Evolutionary conservation across 2,113 vertebrate species (phyloP).

Genomic region (Pimephales promelas): DNA sequence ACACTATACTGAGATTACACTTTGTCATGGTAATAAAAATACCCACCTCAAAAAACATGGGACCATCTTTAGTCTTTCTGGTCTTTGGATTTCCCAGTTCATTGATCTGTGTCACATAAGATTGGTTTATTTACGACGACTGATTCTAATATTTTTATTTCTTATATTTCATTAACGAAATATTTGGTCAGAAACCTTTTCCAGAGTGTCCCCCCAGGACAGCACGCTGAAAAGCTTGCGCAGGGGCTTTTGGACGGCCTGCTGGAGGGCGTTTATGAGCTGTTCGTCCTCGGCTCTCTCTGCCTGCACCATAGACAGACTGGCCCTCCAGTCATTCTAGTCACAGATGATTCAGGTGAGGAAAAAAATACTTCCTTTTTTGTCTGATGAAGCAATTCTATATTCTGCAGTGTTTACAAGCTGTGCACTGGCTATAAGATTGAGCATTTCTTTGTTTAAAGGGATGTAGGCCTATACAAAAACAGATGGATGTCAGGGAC

Average conservation of each 20-base stretch:
- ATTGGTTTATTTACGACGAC: no score
- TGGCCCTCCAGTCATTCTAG: slow-evolving; percentile 49
- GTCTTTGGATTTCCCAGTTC: slow-evolving; percentile 74
- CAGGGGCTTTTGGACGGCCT: slow-evolving; percentile 41
- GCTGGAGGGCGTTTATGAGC: slow-evolving; percentile 22
- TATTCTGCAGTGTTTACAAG: background rate
- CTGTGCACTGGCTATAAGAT: background rate
- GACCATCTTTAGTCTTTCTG: slow-evolving; percentile 72
- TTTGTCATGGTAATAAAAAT: background rate
- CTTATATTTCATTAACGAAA: background rate
- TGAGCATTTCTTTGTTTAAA: background rate
- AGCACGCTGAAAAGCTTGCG: slow-evolving; percentile 45
- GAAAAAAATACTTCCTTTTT: background rate
- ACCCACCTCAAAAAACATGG: slow-evolving; percentile 82
- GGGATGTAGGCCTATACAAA: background rate
- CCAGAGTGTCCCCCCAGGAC: slow-evolving; percentile 48
- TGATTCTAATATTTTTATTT: background rate
- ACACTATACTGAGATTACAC: background rate
- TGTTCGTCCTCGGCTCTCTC: slow-evolving; percentile 44
- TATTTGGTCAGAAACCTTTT: slow-evolving; percentile 39
- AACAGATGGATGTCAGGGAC: background rate
- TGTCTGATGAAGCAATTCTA: background rate
- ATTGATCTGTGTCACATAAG: slow-evolving; percentile 75
- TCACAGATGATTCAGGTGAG: slow-evolving; percentile 10
- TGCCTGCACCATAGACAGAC: slow-evolving; percentile 48